phyloP scores from a whole-genome alignment of 2,113 vertebrate species.

The Thomomys bottae region DNA sequence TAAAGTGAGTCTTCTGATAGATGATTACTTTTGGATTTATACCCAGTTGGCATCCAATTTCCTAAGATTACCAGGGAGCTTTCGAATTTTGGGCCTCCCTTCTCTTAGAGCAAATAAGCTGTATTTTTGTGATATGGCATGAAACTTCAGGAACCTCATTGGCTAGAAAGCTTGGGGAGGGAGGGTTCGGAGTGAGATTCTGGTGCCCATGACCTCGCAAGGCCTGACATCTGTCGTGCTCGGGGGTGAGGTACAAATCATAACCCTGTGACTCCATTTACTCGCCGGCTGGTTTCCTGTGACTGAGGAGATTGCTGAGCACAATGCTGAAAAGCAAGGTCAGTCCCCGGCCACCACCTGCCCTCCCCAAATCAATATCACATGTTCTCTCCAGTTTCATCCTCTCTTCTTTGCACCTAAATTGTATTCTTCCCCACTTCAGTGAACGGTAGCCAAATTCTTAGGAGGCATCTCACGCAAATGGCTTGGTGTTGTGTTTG shows the following conservation, averaged over 20 bases:
- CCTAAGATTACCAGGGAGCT: neutral
- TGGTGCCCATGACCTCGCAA: fast-evolving
- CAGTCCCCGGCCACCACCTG: fast-evolving
- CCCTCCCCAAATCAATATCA: fast-evolving
- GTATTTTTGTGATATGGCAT: fast-evolving
- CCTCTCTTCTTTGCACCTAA: neutral
- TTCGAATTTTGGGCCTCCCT: neutral
- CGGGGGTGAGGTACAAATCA: fast-evolving
- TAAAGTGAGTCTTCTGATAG: neutral
- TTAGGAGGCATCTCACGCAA: neutral
- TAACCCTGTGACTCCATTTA: fast-evolving
- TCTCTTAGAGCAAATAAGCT: neutral
- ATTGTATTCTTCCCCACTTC: neutral
- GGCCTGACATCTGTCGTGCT: fast-evolving
- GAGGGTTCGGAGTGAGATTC: neutral
- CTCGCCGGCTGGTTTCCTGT: neutral
- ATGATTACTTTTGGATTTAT: neutral
- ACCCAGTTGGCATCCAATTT: neutral
- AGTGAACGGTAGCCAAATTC: neutral
- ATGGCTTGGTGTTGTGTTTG: too few relatives aligned
- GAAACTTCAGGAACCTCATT: too few relatives aligned
- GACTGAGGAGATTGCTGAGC: neutral
- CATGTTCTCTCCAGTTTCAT: too few relatives aligned
- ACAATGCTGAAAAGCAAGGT: fast-evolving
- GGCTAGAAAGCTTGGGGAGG: fast-evolving